Base-by-base conservation (phyloP, 2,797 vertebrate species). In the Coranthus polyacanthus region DNA sequence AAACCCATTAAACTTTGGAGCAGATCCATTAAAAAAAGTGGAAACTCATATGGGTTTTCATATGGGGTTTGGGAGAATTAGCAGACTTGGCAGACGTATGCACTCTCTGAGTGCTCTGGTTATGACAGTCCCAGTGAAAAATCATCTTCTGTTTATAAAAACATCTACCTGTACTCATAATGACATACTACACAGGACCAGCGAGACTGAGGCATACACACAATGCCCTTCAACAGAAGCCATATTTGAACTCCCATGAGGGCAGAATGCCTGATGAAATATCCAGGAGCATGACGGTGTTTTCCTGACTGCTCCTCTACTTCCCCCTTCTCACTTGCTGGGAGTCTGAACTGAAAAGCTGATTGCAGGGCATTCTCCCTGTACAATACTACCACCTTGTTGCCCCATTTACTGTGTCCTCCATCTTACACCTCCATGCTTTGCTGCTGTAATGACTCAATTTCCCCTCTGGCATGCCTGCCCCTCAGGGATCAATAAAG, bases 401-500 rank as follows among this genome's bases (percentile, higher is more conserved):
- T 81, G 65, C 78, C 21, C 70, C 45, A 54, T 79, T 76, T 74
- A 55, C 60, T 49, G 63, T 53, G 63, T 67, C 66, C 70, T 79
- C 63, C 42, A 64, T 73, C 47, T 59, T 64, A 50, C 64, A 76
- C 68, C 62, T 66, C 44, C 50, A 71, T 63, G 46, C 52, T 78
- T 66, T 61, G 56, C 70, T 59, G 29, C 59, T 77, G 74, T 81
- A 83, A 87, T 85, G 85, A 88, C 62, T 86, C 81, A 62, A 68
- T 86, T 86, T 72, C 78, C 75, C 82, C 77, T 54, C 69, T 61
- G 76, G 83, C 76, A 64, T 82, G 69, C 57, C 69, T 56, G 60
- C 59, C 80, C 80, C 59, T 75, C 51, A 12, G 73, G 79, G 83
- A 90, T 91, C 88, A 85, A 89, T 90, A 83, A 80, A 88, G 84